Conservation (phyloP, 2,888 invertebrate species). For the Trimorus sp. region DNA sequence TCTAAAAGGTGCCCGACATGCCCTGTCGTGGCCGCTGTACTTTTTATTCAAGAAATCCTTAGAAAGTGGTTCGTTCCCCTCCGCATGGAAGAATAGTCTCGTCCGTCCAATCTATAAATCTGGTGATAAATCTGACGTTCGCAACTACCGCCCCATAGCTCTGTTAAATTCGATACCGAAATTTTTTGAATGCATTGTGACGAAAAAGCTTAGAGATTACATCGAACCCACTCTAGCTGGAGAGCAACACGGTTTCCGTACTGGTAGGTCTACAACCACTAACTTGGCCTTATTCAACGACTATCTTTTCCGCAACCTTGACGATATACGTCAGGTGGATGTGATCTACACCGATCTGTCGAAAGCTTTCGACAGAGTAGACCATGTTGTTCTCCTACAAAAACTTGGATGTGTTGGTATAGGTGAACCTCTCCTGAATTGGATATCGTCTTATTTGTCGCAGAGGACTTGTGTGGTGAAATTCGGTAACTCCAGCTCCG, state of each 20-base stretch:
- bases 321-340: neutral
- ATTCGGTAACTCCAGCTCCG: neutral
- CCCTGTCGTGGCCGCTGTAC: neutral
- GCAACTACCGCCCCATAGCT: slow-evolving; percentile 23
- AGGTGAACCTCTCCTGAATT: neutral
- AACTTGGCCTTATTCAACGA: neutral
- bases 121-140: slow-evolving; percentile 4
- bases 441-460: slow-evolving; percentile 15
- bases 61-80: slow-evolving; percentile 4
- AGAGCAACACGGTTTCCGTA: slow-evolving; percentile 1
- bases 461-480: neutral
- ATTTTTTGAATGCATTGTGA: too few species aligned
- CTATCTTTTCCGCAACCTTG: neutral
- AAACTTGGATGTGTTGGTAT: neutral
- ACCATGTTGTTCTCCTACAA: neutral
- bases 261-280: neutral
- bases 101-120: slow-evolving; percentile 20
- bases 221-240: neutral
- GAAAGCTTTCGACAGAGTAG: neutral
- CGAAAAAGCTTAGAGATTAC: too few species aligned
- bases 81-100: slow-evolving; percentile 15
- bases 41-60: slow-evolving; percentile 17
- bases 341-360: too few species aligned
- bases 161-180: neutral
- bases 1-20: neutral